phyloP scores from a whole-genome alignment of 2,797 vertebrate species.

The Amblyraja radiata region DNA sequence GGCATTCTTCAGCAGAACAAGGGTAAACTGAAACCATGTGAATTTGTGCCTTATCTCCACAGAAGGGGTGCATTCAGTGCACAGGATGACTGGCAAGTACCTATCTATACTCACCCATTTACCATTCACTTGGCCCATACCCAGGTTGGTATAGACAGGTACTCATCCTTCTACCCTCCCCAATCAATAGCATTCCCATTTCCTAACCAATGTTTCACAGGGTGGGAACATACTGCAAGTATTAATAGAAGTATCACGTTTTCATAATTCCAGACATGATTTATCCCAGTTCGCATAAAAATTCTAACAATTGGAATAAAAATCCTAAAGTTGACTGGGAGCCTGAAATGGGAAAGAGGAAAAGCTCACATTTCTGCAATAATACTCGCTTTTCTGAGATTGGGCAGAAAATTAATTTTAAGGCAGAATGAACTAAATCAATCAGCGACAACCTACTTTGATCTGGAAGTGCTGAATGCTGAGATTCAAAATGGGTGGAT shows the following conservation, averaged over 20 bases:
- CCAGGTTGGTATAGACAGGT: no score
- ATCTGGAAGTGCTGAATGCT: not conserved
- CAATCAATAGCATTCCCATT: not conserved
- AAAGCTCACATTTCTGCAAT: not conserved
- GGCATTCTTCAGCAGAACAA: not conserved
- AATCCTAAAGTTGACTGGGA: not conserved
- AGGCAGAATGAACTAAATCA: not conserved
- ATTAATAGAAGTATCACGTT: not conserved
- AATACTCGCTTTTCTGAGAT: not conserved
- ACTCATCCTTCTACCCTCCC: not conserved
- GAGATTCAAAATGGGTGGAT: not conserved
- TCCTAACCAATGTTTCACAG: not conserved
- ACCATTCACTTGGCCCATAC: no score
- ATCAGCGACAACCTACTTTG: not conserved
- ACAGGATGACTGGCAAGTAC: no score
- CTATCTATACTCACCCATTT: no score
- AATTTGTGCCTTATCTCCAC: no score
- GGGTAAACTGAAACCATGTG: not conserved
- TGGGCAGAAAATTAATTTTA: not conserved
- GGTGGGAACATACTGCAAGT: not conserved
- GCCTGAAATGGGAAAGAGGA: not conserved
- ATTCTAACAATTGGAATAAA: not conserved
- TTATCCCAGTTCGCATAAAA: not conserved
- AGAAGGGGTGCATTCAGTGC: no score
- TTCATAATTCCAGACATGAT: not conserved